These are phyloP conservation scores for Oopsacas minuta DNA, from an alignment of 37 sponge, comb jelly and placozoan genomes.

Conservation along the genomic window DNA sequence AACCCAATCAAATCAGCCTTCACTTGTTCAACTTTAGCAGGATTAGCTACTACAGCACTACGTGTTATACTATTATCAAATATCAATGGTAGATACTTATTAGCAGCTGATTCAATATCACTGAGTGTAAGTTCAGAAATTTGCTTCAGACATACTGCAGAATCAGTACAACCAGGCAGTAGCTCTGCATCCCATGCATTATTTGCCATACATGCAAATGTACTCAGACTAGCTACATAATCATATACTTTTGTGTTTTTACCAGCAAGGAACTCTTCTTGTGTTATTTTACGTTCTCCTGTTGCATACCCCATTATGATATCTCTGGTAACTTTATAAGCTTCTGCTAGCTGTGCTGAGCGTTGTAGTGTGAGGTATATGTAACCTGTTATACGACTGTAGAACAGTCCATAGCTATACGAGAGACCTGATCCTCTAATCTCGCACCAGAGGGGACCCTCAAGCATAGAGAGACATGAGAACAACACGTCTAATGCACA, in stretches of 20 bases:
- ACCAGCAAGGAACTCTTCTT: background rate
- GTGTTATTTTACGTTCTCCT: background rate
- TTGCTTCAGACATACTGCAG: conserved; percentile 13
- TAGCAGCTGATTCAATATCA: conserved; percentile 51
- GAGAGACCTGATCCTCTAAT: conserved; percentile 83
- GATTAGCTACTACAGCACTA: conserved; percentile 68
- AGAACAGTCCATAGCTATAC: conserved; percentile 68
- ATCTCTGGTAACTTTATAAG: conserved; percentile 54
- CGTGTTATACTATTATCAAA: conserved; percentile 33
- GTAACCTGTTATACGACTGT: conserved; percentile 35
- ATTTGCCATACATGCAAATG: background rate
- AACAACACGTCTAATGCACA: background rate
- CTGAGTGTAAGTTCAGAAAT: conserved; percentile 54
- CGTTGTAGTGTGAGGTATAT: conserved; percentile 45
- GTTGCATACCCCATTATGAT: conserved; percentile 38
- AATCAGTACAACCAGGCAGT: background rate
- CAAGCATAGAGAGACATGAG: background rate
- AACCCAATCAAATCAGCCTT: conserved; percentile 36
- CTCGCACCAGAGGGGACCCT: conserved; percentile 96
- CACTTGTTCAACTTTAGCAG: conserved; percentile 55
- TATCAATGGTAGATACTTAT: conserved; percentile 40
- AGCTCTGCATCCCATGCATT: conserved; percentile 12
- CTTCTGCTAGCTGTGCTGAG: conserved; percentile 60
- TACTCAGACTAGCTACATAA: background rate
- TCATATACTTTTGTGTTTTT: background rate